These are phyloP conservation scores for Bucorvus abyssinicus DNA, from an alignment of 2,797 vertebrate genomes.

Conservation along the genomic window DNA sequence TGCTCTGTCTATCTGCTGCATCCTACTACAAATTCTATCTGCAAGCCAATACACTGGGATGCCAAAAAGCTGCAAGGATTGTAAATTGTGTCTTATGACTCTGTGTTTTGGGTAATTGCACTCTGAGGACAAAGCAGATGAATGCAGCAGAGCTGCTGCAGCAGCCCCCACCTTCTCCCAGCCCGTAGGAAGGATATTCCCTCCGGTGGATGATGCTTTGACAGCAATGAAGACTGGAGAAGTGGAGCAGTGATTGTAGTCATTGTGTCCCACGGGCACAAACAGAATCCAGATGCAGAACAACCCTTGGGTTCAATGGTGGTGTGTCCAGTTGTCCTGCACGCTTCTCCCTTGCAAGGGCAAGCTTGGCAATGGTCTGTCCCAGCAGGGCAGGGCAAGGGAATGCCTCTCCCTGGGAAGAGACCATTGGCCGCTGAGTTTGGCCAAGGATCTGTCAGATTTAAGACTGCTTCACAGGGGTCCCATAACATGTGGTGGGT, in stretches of 20 bases:
- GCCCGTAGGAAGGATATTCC: not conserved
- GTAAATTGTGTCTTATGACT: conserved; percentile 42
- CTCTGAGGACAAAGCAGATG: conserved; percentile 22
- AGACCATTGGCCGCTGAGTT: not conserved
- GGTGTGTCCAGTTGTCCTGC: not conserved
- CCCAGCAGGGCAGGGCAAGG: not conserved
- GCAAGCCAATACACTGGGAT: conserved; percentile 24
- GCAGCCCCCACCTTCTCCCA: not conserved
- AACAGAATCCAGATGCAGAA: not conserved
- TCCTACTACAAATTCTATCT: conserved; percentile 26
- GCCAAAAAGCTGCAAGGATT: conserved; percentile 40
- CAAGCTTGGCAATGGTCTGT: not conserved
- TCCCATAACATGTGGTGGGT: rapidly evolving
- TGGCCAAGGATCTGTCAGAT: not conserved
- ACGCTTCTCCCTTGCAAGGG: not conserved
- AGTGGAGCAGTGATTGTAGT: not conserved
- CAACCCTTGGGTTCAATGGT: not conserved
- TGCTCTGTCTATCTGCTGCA: conserved; percentile 25
- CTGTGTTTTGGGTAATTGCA: conserved; percentile 10
- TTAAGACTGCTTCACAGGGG: not conserved
- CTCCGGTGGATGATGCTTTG: not conserved
- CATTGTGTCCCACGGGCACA: rapidly evolving
- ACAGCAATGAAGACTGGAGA: not conserved
- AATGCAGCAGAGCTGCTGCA: not conserved
- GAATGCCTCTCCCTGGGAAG: not conserved